phyloP scores from a whole-genome alignment of 2,113 vertebrate genomes.

The Tinamus guttatus region DNA sequence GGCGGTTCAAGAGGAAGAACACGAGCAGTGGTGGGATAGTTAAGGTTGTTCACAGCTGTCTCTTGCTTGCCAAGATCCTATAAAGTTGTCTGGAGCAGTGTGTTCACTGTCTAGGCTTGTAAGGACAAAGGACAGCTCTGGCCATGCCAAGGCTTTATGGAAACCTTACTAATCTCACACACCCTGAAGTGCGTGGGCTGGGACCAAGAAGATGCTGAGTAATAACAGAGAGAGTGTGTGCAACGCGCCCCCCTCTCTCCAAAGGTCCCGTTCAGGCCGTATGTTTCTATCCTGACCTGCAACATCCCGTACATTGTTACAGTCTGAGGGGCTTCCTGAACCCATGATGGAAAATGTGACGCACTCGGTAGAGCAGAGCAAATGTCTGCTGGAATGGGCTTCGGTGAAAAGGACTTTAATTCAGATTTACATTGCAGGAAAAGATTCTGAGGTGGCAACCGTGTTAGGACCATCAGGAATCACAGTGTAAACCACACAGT shows the following conservation, averaged over 20 bases:
- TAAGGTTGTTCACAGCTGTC: neutral
- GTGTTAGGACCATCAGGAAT: neutral
- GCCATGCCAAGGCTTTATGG: neutral
- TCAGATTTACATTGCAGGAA: neutral
- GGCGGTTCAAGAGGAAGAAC: neutral
- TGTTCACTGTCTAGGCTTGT: neutral
- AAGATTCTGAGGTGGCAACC: neutral
- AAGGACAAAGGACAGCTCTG: neutral
- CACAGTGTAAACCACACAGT: neutral
- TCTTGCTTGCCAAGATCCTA: neutral
- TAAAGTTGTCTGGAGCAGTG: neutral
- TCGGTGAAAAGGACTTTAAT: neutral
- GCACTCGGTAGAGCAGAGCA: neutral
- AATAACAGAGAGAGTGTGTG: neutral
- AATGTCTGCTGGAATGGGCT: neutral
- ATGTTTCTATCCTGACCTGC: neutral
- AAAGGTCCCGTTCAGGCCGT: neutral
- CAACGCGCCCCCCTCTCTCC: neutral
- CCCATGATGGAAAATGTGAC: slow-evolving; percentile 4
- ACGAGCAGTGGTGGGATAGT: neutral
- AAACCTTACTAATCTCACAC: neutral
- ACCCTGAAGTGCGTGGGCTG: neutral
- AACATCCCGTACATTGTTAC: slow-evolving; percentile 4
- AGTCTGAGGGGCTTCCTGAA: slow-evolving; percentile 28
- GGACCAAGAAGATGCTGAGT: accelerated